Evolutionary conservation across 2,797 vertebrate species (phyloP).

Genomic region (Botia almorhae): DNA sequence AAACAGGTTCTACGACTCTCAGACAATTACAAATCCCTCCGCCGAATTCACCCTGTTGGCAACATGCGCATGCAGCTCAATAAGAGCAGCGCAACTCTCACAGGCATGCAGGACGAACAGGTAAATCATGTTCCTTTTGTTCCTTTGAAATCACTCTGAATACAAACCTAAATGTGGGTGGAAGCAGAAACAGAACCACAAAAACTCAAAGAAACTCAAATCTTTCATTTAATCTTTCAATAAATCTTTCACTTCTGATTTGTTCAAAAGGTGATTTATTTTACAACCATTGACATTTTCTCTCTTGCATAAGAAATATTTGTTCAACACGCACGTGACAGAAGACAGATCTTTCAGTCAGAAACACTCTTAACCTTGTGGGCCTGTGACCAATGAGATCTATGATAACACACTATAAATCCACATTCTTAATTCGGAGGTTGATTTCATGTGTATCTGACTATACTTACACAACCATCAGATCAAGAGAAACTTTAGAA

Average conservation of each 20-base stretch:
- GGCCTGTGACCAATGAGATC: constrained; percentile 53
- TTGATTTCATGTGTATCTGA: constrained; percentile 7
- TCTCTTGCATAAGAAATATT: constrained; percentile 67
- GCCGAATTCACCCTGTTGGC: not conserved
- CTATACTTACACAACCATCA: not conserved
- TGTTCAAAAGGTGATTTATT: constrained; percentile 71
- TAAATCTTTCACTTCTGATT: constrained; percentile 64
- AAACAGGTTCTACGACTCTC: constrained; percentile 10
- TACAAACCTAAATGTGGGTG: constrained; percentile 1
- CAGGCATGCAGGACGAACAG: constrained; percentile 1
- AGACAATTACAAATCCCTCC: not conserved
- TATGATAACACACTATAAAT: constrained; percentile 72
- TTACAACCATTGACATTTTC: constrained; percentile 72
- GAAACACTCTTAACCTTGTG: constrained; percentile 36
- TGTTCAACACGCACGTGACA: constrained; percentile 72
- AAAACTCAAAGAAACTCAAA: constrained; percentile 56
- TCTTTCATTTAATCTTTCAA: constrained; percentile 79
- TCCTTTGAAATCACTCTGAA: not conserved
- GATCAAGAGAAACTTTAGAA: not conserved
- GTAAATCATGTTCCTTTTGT: constrained; percentile 5
- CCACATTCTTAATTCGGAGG: constrained; percentile 69
- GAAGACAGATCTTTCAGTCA: constrained; percentile 63
- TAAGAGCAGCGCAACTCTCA: not conserved
- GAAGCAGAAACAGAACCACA: not conserved
- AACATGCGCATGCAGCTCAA: not conserved